Percentiles rank a stretch among this genome's conserved stretches.
phyloP scores from a whole-genome alignment of 1,140 invertebrate genomes.

The Triops longicaudatus region DNA sequence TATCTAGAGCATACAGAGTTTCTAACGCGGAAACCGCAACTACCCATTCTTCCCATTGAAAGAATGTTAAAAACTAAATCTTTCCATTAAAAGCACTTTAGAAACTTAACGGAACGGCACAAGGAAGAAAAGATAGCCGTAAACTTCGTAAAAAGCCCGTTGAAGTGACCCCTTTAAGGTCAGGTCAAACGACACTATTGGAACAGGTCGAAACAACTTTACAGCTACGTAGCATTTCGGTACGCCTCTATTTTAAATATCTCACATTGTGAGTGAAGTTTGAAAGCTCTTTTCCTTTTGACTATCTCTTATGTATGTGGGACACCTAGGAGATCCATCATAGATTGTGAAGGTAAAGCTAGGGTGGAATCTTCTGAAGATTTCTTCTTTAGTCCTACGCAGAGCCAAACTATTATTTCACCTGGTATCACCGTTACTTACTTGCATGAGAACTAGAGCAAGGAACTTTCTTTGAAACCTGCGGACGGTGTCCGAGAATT shows the following conservation, averaged over 20 bases:
- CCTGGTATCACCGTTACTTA: not conserved
- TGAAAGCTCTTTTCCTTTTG: too few species aligned
- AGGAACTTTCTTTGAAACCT: not conserved
- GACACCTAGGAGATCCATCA: not conserved
- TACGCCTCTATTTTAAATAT: too few species aligned
- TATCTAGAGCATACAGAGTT: not conserved
- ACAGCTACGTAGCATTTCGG: too few species aligned
- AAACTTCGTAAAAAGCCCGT: not conserved
- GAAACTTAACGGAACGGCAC: not conserved
- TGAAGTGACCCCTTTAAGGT: not conserved
- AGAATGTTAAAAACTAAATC: not conserved
- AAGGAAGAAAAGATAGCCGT: not conserved
- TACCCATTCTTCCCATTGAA: not conserved
- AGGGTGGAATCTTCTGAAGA: not conserved
- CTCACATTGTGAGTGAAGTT: too few species aligned
- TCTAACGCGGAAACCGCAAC: constrained; percentile 7
- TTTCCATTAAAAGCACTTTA: not conserved
- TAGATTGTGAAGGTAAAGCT: not conserved
- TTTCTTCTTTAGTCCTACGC: not conserved
- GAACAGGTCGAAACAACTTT: not conserved
- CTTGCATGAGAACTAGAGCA: constrained; percentile 1
- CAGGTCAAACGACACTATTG: not conserved
- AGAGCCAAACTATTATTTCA: not conserved
- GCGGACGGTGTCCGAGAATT: not conserved
- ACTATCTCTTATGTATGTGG: not conserved